phyloP scores from a whole-genome alignment of 2,797 vertebrate species.

The Hirundo rustica region DNA sequence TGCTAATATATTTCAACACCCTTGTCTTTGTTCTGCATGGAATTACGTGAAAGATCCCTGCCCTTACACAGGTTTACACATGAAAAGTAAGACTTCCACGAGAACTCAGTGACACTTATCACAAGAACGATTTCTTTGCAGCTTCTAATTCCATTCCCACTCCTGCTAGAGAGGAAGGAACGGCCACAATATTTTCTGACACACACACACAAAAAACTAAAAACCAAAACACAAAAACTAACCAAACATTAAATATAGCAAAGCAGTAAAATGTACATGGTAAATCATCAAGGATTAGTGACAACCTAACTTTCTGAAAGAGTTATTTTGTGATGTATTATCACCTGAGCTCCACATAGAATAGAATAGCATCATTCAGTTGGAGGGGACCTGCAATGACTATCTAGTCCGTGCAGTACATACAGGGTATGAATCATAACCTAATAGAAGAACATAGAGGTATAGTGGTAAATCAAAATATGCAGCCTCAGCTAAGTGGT shows the following conservation, averaged over 20 bases:
- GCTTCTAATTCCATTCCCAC: background rate
- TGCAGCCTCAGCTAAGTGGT: background rate
- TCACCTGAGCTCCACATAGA: background rate
- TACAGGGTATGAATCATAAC: background rate
- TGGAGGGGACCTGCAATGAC: background rate
- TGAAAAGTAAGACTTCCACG: background rate
- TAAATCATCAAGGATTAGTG: background rate
- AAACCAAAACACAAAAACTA: background rate
- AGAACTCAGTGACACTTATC: background rate
- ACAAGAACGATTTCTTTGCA: background rate
- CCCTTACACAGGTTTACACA: background rate
- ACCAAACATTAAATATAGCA: background rate
- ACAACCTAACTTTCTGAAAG: background rate
- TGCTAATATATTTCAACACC: accelerated
- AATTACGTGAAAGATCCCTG: background rate
- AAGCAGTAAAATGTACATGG: background rate
- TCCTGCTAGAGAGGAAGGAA: background rate
- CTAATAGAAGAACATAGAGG: background rate
- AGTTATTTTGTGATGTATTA: background rate
- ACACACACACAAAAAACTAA: background rate
- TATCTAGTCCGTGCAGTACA: background rate
- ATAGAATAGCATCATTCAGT: background rate
- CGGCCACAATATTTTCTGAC: background rate
- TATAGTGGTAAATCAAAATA: background rate
- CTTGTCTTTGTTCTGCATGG: background rate